These are phyloP conservation scores for Neocrepidodera transversa DNA, from an alignment of 2,888 invertebrate genomes.

Conservation along the genomic window DNA sequence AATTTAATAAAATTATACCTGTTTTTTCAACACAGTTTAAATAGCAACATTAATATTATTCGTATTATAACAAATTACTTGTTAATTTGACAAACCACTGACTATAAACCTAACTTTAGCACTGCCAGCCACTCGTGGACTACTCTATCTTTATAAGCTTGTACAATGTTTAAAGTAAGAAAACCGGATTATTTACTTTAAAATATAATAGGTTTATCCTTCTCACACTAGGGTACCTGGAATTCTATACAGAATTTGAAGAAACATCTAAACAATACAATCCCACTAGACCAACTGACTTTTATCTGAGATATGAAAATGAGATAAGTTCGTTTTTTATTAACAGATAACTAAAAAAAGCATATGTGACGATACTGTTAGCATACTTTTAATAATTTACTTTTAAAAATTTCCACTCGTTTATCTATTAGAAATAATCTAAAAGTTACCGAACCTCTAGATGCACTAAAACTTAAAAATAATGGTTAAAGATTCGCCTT, in stretches of 20 bases:
- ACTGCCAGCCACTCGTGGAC: not conserved
- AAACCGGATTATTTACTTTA: slow-evolving; percentile 13
- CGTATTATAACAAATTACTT: too few species aligned
- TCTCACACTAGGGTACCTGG: not conserved
- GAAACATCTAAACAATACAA: slow-evolving; percentile 7
- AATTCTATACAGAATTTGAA: not conserved
- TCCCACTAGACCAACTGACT: slow-evolving; percentile 12
- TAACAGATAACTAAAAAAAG: slow-evolving; percentile 6
- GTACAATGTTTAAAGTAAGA: not conserved
- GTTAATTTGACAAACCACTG: not conserved
- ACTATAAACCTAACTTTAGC: not conserved
- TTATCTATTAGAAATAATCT: slow-evolving; percentile 20
- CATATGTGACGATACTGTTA: slow-evolving; percentile 12
- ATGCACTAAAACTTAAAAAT: not conserved
- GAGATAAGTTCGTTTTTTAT: slow-evolving; percentile 10
- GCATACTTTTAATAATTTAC: slow-evolving; percentile 4
- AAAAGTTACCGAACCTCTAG: slow-evolving; percentile 8
- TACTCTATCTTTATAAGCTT: not conserved
- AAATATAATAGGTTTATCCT: not conserved
- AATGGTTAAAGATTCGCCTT: too few species aligned
- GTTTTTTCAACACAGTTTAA: slow-evolving; percentile 3
- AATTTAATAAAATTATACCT: not conserved
- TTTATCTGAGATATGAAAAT: slow-evolving; percentile 19
- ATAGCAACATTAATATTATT: not conserved
- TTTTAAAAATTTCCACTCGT: slow-evolving; percentile 19